phyloP scores from a whole-genome alignment of 2,888 invertebrate genomes.

The Lymantria dispar region DNA sequence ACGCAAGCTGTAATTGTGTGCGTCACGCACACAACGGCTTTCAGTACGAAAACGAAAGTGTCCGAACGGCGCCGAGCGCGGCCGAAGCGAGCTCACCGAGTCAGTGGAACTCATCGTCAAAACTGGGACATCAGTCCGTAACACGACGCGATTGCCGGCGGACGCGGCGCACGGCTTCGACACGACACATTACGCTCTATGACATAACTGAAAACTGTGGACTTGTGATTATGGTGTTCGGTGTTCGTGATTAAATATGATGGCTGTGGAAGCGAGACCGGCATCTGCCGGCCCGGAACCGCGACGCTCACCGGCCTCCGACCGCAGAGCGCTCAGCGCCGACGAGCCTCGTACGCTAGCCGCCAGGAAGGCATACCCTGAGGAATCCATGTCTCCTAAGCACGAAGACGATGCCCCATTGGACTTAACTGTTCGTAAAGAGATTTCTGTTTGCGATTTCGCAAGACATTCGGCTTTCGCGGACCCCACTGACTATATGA shows the following conservation, averaged over 20 bases:
- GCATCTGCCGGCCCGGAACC: conserved; percentile 62
- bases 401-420: conserved; percentile 85
- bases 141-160: conserved; percentile 74
- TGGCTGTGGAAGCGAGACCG: conserved; percentile 78
- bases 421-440: conserved; percentile 87
- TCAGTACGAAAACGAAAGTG: conserved; percentile 81
- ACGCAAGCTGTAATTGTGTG: conserved; percentile 16
- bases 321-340: conserved; percentile 62
- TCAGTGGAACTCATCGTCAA: conserved; percentile 81
- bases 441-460: conserved; percentile 76
- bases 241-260: conserved; percentile 72
- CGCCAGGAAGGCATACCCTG: conserved; percentile 78
- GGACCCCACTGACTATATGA: conserved; percentile 75
- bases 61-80: conserved; percentile 71
- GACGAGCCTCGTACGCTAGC: conserved; percentile 77
- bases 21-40: conserved; percentile 34
- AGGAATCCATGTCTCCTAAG: conserved; percentile 44
- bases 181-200: conserved; percentile 66
- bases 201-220: conserved; percentile 73
- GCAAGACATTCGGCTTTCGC: conserved; percentile 71
- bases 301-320: conserved; percentile 54
- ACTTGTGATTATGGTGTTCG: conserved; percentile 72
- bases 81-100: conserved; percentile 81
- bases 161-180: conserved; percentile 61
- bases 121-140: conserved; percentile 86